phyloP scores from a whole-genome alignment of 2,797 vertebrate species.

The Spinibarbus caldwelli region DNA sequence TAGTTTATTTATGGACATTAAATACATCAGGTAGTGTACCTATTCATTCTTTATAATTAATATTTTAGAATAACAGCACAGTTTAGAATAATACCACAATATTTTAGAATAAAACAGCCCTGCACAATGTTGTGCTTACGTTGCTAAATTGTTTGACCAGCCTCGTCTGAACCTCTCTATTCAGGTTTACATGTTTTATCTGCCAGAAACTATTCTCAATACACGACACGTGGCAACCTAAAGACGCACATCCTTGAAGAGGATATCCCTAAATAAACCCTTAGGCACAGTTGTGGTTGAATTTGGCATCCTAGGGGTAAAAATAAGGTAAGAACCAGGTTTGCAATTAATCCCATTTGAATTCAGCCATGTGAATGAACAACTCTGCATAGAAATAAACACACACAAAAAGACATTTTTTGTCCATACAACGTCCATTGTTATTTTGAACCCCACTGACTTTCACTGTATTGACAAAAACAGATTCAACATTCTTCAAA shows the following conservation, averaged over 20 bases:
- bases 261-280: background rate
- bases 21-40: background rate
- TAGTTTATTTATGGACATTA: background rate
- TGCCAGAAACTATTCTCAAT: constrained; percentile 15
- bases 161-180: background rate
- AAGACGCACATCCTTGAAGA: background rate
- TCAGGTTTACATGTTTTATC: background rate
- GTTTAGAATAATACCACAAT: too few species aligned
- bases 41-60: background rate
- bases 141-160: background rate
- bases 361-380: background rate
- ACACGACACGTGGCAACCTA: background rate
- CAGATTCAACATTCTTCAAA: background rate
- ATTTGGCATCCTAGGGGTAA: background rate
- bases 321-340: constrained; percentile 9
- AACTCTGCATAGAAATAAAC: background rate
- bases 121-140: background rate
- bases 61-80: background rate
- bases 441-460: background rate
- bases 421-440: background rate
- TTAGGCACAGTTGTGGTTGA: background rate
- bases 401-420: background rate
- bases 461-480: background rate
- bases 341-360: constrained; percentile 4
- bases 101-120: too few species aligned